A percentile compares a stretch with the other conserved stretches of the same genome.
These are phyloP conservation scores for Clunio marinus DNA, from an alignment of 2,888 invertebrate genomes.

Conservation along the genomic window DNA sequence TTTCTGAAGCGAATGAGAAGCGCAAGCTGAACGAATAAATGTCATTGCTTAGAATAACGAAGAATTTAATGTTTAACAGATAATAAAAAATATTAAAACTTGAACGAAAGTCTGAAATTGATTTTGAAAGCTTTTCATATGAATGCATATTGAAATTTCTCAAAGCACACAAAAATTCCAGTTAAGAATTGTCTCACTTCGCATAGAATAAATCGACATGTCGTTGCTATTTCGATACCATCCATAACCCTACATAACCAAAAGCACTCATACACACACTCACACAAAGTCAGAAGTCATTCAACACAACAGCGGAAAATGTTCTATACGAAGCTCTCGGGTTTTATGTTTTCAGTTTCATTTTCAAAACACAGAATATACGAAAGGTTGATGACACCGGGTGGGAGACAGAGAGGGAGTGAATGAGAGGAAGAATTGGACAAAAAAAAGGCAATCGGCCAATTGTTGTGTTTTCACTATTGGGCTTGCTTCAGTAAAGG, in stretches of 20 bases:
- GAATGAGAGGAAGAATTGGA: not conserved
- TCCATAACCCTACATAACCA: constrained; percentile 36
- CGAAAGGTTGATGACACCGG: constrained; percentile 37
- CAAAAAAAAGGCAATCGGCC: constrained; percentile 1
- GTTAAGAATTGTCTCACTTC: too few species aligned
- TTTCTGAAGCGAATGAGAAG: too few species aligned
- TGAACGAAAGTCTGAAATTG: too few species aligned
- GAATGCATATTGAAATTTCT: too few species aligned
- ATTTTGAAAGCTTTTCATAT: too few species aligned
- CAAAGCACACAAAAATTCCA: too few species aligned
- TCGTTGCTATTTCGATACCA: too few species aligned
- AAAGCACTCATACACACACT: constrained; percentile 18
- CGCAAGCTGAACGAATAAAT: not conserved
- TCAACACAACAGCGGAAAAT: constrained; percentile 17
- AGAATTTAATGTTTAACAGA: too few species aligned
- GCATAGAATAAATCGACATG: too few species aligned
- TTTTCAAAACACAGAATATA: constrained; percentile 33
- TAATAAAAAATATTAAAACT: too few species aligned
- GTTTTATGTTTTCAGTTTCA: constrained; percentile 38
- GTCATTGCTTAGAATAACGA: too few species aligned
- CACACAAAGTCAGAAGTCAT: not conserved
- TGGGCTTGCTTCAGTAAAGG: not conserved
- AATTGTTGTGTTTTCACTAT: constrained; percentile 15
- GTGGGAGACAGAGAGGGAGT: not conserved
- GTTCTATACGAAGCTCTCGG: constrained; percentile 37